Base-by-base conservation (phyloP, 1,140 invertebrate species). In the Vanessa atalanta region DNA sequence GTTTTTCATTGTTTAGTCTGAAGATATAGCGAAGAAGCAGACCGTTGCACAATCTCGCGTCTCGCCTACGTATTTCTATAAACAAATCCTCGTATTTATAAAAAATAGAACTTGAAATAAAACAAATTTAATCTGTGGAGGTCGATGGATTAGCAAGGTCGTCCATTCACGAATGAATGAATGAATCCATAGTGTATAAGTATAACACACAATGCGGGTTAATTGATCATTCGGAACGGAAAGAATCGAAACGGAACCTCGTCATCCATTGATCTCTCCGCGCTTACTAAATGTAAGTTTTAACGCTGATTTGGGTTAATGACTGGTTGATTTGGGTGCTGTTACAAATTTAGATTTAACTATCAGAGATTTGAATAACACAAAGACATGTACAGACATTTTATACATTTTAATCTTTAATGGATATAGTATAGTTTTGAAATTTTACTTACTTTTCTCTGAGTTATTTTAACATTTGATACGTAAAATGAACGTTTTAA, bases 1-100 rank as follows among this genome's bases (percentile, higher is more conserved):
- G 37, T 43, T 43, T 43, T 43, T 60, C 23, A 60, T 60, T 60
- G 55, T 60, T 60, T 60, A 60, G 55, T 60, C 55, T 60, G 55
- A 60, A 12, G 55, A 26, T 60, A 60, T 20, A 55, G 9, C 15
- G 48, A 6, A 53, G n/a, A 43, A 43, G 37, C 9, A 51, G 14
- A 51, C 6, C 23, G 14, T 60, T 60, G 55, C 55, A 60, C 23
- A 60, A 60, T 60, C 23, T 55, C 16, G 4, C 48, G 14, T 16
- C 15, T 60, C 55, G 23, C 55, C 55, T 20, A 60, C 55, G 55
- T 26, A 26, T 23, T 55, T 26, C 55, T 60, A 60, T 60, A 60
- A 60, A 26, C 23, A 15, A 51, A 51, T 60, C 9, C 55, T 60
- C 55, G 55, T 60, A 14, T 60, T 26, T 60, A 60, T 60, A 26